Conservation (phyloP, 92 coral and sea anemone species). For the Porites rus region DNA sequence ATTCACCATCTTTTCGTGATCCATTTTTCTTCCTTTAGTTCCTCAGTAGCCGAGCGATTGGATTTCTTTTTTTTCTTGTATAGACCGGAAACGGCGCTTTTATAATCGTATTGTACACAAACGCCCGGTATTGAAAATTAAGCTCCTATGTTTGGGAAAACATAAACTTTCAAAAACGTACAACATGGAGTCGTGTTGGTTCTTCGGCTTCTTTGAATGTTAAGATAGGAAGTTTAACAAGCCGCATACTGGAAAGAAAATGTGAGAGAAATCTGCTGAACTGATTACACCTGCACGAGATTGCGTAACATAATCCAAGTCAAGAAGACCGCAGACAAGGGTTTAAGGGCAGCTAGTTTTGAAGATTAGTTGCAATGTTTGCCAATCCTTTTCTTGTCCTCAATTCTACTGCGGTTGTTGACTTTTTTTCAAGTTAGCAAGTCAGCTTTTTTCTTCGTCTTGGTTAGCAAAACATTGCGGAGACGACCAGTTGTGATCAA, state of each 20-base stretch:
- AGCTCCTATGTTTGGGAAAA: background rate
- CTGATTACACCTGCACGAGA: no score
- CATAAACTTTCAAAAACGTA: background rate
- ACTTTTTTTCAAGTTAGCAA: background rate
- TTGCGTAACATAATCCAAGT: no score
- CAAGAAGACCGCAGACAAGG: background rate
- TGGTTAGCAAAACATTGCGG: background rate
- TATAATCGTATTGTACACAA: conserved; percentile 2
- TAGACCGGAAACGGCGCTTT: background rate
- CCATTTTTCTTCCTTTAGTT: background rate
- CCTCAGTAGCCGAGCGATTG: no score
- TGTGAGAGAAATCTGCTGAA: no score
- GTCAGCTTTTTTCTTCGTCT: background rate
- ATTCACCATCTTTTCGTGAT: background rate
- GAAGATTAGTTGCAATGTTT: background rate
- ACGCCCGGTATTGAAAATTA: background rate
- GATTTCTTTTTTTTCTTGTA: background rate
- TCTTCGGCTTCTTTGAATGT: no score
- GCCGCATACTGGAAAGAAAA: no score
- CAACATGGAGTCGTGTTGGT: no score
- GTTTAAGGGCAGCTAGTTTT: background rate
- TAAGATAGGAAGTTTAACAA: no score
- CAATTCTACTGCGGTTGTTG: background rate
- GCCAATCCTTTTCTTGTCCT: background rate
- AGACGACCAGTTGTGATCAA: background rate